Percentiles rank a stretch among this genome's conserved stretches.
Evolutionary conservation across 2,888 invertebrate genomes (phyloP).

Genomic region (Sisyra terminalis): DNA sequence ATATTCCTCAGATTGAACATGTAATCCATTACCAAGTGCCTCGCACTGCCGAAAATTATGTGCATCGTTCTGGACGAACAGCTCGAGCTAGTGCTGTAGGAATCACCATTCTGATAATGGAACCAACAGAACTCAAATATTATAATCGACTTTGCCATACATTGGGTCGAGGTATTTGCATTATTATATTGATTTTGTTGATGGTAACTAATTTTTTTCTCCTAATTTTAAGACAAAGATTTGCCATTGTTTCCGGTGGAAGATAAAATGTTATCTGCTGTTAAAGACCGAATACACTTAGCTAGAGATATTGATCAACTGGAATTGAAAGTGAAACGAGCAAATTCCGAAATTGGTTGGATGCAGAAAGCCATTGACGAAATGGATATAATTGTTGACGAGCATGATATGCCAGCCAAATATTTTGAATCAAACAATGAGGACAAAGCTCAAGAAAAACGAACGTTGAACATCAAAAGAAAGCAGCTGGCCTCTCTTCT

Average conservation of each 20-base stretch:
- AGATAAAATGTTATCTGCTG: slow-evolving; percentile 38
- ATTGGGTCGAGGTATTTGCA: slow-evolving; percentile 58
- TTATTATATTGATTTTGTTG: not conserved
- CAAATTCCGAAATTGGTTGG: slow-evolving; percentile 65
- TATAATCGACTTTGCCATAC: slow-evolving; percentile 72
- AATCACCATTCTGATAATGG: slow-evolving; percentile 80
- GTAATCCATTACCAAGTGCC: slow-evolving; percentile 95
- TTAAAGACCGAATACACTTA: slow-evolving; percentile 54
- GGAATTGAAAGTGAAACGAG: slow-evolving; percentile 45
- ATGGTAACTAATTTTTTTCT: not conserved
- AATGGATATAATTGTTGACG: slow-evolving; percentile 83
- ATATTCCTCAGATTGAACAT: slow-evolving; percentile 85
- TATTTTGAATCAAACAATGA: slow-evolving; percentile 19
- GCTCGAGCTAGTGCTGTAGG: slow-evolving; percentile 82
- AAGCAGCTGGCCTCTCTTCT: slow-evolving; percentile 35
- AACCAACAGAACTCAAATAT: slow-evolving; percentile 64
- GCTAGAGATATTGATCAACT: slow-evolving; percentile 69
- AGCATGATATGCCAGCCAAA: slow-evolving; percentile 28
- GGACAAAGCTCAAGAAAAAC: slow-evolving; percentile 29
- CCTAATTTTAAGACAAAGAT: slow-evolving; percentile 53
- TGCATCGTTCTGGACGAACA: slow-evolving; percentile 93
- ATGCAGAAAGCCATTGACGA: slow-evolving; percentile 70
- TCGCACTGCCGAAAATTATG: slow-evolving; percentile 86
- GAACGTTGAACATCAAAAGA: slow-evolving; percentile 30
- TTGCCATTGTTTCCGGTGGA: slow-evolving; percentile 70